These are phyloP conservation scores for Napeogenes sylphis DNA, from an alignment of 2,888 invertebrate genomes.

Conservation along the genomic window DNA sequence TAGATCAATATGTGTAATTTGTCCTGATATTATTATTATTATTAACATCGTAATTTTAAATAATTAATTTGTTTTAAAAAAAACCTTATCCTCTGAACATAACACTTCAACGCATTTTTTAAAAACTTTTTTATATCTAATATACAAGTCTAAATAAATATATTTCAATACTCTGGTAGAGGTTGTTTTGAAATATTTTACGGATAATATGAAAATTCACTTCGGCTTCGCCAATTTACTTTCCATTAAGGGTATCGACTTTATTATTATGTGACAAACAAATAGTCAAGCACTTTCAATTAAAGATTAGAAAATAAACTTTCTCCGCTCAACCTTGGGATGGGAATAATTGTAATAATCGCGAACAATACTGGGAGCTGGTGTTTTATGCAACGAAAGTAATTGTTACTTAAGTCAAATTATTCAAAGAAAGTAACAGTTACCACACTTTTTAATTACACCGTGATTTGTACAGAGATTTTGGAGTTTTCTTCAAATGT, in stretches of 20 bases:
- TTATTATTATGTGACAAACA: slow-evolving; percentile 5
- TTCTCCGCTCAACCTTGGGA: slow-evolving; percentile 41
- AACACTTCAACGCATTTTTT: too few species aligned
- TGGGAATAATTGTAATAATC: slow-evolving; percentile 39
- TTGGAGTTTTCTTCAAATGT: background rate
- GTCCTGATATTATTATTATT: too few species aligned
- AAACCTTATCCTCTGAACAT: too few species aligned
- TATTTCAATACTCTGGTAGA: too few species aligned
- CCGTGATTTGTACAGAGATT: background rate
- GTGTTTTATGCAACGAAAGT: slow-evolving; percentile 69
- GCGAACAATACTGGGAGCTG: slow-evolving; percentile 49
- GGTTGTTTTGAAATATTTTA: too few species aligned
- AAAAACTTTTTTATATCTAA: too few species aligned
- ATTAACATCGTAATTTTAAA: too few species aligned
- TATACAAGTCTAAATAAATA: too few species aligned
- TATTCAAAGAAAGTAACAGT: slow-evolving; percentile 29
- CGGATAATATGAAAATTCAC: background rate
- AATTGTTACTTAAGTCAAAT: slow-evolving; percentile 44
- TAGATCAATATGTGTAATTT: too few species aligned
- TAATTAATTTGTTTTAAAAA: too few species aligned
- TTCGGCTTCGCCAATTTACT: background rate
- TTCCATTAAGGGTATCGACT: background rate
- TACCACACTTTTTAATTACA: slow-evolving; percentile 31
- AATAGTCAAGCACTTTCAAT: slow-evolving; percentile 16
- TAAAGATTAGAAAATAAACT: slow-evolving; percentile 38